These are phyloP conservation scores for Numida meleagris DNA, from an alignment of 2,113 vertebrate genomes.

Conservation along the genomic window DNA sequence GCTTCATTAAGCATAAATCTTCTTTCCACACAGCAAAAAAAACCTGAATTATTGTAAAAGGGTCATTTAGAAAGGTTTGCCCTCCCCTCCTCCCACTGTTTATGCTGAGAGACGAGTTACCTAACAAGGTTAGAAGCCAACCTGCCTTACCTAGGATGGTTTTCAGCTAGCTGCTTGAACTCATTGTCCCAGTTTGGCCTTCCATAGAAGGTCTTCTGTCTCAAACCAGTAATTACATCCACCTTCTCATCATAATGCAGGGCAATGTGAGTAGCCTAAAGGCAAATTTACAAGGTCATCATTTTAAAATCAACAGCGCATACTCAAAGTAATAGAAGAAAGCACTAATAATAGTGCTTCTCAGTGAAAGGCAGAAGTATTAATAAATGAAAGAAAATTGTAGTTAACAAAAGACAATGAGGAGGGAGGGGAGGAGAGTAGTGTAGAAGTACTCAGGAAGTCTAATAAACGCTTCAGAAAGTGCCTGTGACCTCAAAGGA, in stretches of 20 bases:
- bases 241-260: conserved; percentile 78
- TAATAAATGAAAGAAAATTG: neutral
- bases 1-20: conserved; percentile 83
- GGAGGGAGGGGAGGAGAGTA: neutral
- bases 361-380: neutral
- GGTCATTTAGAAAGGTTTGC: conserved; percentile 71
- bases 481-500: neutral
- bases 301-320: conserved; percentile 9
- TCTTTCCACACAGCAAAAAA: conserved; percentile 76
- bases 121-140: conserved; percentile 30
- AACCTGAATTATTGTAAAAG: conserved; percentile 77
- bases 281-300: conserved; percentile 35
- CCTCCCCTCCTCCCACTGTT: conserved; percentile 32
- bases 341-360: neutral
- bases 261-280: conserved; percentile 82
- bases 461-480: neutral
- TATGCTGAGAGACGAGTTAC: conserved; percentile 41
- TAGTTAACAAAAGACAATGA: neutral
- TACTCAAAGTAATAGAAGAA: neutral
- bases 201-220: conserved; percentile 83
- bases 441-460: neutral
- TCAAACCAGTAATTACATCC: conserved; percentile 83
- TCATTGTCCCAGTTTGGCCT: conserved; percentile 84
- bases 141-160: conserved; percentile 79
- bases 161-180: conserved; percentile 79